phyloP scores from a whole-genome alignment of 2,113 vertebrate genomes.

The Marmota flaviventris region DNA sequence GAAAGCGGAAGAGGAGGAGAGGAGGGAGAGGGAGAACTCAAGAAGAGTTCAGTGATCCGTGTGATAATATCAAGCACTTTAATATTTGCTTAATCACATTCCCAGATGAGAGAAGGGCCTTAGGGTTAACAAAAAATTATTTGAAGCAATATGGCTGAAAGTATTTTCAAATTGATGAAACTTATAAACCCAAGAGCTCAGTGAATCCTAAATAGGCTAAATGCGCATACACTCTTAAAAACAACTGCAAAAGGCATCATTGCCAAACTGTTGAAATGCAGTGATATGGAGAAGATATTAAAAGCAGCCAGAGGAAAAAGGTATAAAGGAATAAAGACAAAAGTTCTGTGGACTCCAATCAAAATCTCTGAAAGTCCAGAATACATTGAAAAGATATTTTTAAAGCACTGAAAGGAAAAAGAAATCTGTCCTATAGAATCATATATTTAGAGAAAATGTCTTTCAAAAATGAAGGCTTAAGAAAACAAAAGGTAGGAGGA shows the following conservation, averaged over 20 bases:
- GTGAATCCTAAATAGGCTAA: neutral
- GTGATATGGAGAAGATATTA: constrained; percentile 34
- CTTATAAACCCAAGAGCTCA: constrained; percentile 44
- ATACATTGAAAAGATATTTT: constrained; percentile 30
- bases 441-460: constrained; percentile 52
- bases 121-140: constrained; percentile 8
- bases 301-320: neutral
- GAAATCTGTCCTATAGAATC: constrained; percentile 8
- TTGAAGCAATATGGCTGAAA: constrained; percentile 49
- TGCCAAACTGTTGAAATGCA: constrained; percentile 52
- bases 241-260: neutral
- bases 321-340: neutral
- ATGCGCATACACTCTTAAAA: neutral
- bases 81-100: neutral
- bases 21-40: too few species aligned
- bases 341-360: constrained; percentile 33
- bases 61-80: neutral
- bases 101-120: neutral
- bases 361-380: constrained; percentile 14
- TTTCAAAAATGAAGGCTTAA: constrained; percentile 58
- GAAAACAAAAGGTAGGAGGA: constrained; percentile 32
- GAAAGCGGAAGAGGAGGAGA: too few species aligned
- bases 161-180: constrained; percentile 51
- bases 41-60: neutral
- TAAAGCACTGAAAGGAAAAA: constrained; percentile 17